These are phyloP conservation scores for Schizopygopsis pylzovi DNA, from an alignment of 2,797 vertebrate species.

Conservation along the genomic window DNA sequence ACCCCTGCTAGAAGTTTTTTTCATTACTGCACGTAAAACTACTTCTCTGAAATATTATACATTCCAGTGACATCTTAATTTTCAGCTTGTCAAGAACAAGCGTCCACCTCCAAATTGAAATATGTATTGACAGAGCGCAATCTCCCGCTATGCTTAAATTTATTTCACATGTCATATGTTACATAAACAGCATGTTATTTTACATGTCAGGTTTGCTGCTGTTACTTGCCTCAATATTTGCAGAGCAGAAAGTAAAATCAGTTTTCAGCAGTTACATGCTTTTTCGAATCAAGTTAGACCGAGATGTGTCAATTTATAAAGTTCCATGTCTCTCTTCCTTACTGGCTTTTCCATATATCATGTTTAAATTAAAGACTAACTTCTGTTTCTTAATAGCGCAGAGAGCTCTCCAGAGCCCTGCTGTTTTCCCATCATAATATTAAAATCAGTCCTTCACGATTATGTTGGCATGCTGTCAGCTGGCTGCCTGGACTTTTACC, in stretches of 20 bases:
- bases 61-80: constrained; percentile 35
- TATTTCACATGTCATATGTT: constrained; percentile 30
- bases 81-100: constrained; percentile 33
- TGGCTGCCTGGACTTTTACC: constrained; percentile 62
- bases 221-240: constrained; percentile 51
- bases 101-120: constrained; percentile 18
- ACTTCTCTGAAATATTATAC: constrained; percentile 13
- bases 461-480: constrained; percentile 69
- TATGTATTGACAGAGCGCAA: constrained; percentile 9
- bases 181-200: constrained; percentile 37
- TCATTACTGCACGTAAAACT: neutral
- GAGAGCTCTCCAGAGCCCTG: constrained; percentile 55
- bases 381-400: constrained; percentile 60
- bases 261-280: constrained; percentile 52
- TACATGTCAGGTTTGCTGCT: constrained; percentile 35
- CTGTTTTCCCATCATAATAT: constrained; percentile 72
- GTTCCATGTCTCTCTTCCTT: constrained; percentile 63
- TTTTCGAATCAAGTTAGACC: constrained; percentile 64
- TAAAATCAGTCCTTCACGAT: constrained; percentile 69
- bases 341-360: constrained; percentile 66
- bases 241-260: constrained; percentile 58
- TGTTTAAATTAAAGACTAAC: constrained; percentile 72
- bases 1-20: neutral
- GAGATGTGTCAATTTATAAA: constrained; percentile 62
- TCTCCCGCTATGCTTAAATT: neutral